Percentiles rank a stretch among this genome's conserved stretches.
phyloP scores from a whole-genome alignment of 2,888 invertebrate species.

The Drosophila leonis region DNA sequence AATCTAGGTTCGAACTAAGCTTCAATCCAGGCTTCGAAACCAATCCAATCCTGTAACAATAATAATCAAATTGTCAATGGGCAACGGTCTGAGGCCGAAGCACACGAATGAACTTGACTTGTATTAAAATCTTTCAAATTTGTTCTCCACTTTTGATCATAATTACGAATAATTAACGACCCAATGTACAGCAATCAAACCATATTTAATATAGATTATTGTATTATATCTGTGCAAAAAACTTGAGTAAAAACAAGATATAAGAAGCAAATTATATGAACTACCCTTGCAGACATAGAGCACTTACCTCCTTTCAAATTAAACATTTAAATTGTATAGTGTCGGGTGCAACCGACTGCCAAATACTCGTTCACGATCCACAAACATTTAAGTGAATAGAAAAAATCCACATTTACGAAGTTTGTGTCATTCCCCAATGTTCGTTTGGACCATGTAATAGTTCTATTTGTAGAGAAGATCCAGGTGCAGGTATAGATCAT shows the following conservation, averaged over 20 bases:
- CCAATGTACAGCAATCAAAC: background rate
- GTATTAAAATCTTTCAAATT: background rate
- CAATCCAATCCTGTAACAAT: background rate
- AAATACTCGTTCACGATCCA: background rate
- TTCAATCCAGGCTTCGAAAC: background rate
- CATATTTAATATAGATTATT: background rate
- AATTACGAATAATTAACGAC: constrained; percentile 2
- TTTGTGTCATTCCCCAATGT: too few relatives aligned
- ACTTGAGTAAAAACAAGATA: background rate
- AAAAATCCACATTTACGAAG: background rate
- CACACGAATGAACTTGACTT: background rate
- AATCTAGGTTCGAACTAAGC: background rate
- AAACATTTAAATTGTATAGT: background rate
- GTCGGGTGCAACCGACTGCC: background rate
- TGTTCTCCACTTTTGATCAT: background rate
- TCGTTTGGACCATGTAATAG: too few relatives aligned
- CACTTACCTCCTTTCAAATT: background rate
- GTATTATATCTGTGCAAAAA: background rate
- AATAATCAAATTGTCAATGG: background rate
- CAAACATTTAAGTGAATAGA: background rate
- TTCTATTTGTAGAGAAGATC: too few relatives aligned
- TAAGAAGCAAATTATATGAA: background rate
- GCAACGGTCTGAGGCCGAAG: too few relatives aligned
- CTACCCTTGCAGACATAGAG: background rate
- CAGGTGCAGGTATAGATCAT: too few relatives aligned